Conservation (phyloP, 2,888 invertebrate genomes). For the Eucera pruinosa region DNA sequence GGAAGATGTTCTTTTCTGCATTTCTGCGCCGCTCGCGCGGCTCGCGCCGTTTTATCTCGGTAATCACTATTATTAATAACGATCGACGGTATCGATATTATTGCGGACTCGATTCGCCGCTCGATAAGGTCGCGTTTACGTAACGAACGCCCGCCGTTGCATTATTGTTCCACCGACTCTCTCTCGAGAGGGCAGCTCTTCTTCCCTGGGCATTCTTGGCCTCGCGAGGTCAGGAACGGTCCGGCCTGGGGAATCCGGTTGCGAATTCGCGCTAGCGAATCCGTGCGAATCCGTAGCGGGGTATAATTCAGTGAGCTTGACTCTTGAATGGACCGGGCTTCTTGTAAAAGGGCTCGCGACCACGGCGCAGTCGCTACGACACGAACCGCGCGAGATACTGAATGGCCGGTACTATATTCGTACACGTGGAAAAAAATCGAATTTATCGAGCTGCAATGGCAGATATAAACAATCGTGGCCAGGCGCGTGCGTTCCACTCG, state of each 20-base stretch:
- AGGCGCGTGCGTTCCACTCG: slow-evolving; percentile 47
- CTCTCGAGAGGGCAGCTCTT: slow-evolving; percentile 9
- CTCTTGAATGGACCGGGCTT: slow-evolving; percentile 75
- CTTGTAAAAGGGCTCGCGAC: slow-evolving; percentile 64
- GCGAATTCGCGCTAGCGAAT: slow-evolving; percentile 51
- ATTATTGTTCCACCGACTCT: no score
- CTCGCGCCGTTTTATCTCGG: slow-evolving; percentile 7
- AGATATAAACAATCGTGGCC: slow-evolving; percentile 71
- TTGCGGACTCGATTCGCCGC: slow-evolving; percentile 21
- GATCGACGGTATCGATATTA: slow-evolving; percentile 48
- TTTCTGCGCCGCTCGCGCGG: not conserved
- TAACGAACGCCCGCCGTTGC: slow-evolving; percentile 12
- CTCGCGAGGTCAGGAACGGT: slow-evolving; percentile 50
- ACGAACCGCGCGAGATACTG: slow-evolving; percentile 62
- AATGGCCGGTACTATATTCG: slow-evolving; percentile 77
- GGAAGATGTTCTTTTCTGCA: slow-evolving; percentile 17
- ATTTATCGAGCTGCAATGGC: slow-evolving; percentile 74
- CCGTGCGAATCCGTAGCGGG: slow-evolving; percentile 68
- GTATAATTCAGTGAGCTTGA: slow-evolving; percentile 75
- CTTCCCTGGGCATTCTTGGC: slow-evolving; percentile 39
- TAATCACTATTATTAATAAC: slow-evolving; percentile 50
- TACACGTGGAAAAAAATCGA: slow-evolving; percentile 71
- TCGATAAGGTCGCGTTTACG: slow-evolving; percentile 50
- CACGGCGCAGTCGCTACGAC: slow-evolving; percentile 46
- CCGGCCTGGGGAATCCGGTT: slow-evolving; percentile 38